Evolutionary conservation across 2,113 vertebrate species (phyloP), one percentile per base, ranked within the genome.

Genomic region (Egretta garzetta): DNA sequence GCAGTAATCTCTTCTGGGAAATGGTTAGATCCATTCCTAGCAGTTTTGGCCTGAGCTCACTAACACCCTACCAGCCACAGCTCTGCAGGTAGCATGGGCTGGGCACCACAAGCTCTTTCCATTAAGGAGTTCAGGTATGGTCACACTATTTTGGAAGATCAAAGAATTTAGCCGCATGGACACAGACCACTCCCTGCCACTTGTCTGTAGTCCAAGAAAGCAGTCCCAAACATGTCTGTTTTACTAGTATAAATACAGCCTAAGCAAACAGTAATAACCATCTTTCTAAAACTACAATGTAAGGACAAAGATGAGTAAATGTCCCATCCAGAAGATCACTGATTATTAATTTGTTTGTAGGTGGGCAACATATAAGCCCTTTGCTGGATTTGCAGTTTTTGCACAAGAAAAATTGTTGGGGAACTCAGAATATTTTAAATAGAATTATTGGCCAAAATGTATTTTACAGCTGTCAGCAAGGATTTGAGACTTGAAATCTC

Each of bases 61-160:
- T 49, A 59, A 47, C 8, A 37, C 2, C 8, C 6, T 58, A 4
- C 12, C 19, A 73, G 37, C 4, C 39, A 68, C 12, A 68, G 22
- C 8, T n/a, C 41, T 56, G 13, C 9, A 56, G 21, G 16, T 10
- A 39, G 6, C 8, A 37, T 6, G 7, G 53, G 6, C 41, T 63
- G 26, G 32, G 60, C 33, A 53, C 0, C 0, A 0, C 8, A 41
- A 12, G 33, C 10, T 63, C 60, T 53, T 58, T 70, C 33, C 9
- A 14, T 41, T 64, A 52, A 39, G 12, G 26, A 58, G 4, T 73
- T 74, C 14, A 4, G 4, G 8, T 68, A 33, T 41, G 18, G 9
- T 53, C 37, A 59, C 19, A 12, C 11, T 59, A 3, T 35, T 85
- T 70, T 59, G 21, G 20, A 41, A 6, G 33, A 56, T 58, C 52